Conservation (phyloP, 2,113 vertebrate species). For the Conger conger region DNA sequence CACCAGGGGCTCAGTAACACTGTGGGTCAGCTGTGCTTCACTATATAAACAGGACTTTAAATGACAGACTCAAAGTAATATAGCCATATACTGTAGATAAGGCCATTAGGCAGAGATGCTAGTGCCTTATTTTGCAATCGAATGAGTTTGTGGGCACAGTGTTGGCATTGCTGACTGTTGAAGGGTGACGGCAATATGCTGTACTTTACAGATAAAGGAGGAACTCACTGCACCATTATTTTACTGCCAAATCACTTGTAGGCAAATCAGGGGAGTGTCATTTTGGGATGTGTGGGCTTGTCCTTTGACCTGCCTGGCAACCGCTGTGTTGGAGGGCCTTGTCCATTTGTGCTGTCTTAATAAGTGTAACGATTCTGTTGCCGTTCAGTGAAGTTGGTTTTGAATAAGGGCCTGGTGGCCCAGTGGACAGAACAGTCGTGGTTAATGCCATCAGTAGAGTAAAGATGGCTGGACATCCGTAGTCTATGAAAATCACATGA, state of each 20-base stretch:
- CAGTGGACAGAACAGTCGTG: background rate
- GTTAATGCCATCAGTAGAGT: background rate
- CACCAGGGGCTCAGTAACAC: background rate
- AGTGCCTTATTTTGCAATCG: conserved; percentile 30
- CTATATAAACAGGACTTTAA: background rate
- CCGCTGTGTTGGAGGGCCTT: background rate
- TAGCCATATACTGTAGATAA: background rate
- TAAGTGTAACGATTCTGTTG: background rate
- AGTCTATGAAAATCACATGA: background rate
- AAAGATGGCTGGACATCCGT: background rate
- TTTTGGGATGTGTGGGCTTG: background rate
- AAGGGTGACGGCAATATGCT: background rate
- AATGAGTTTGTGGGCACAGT: conserved; percentile 24
- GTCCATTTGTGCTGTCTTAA: background rate
- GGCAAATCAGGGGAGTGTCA: conserved; percentile 22
- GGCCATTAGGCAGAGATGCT: background rate
- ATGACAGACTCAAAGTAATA: background rate
- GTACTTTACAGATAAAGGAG: background rate
- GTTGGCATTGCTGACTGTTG: background rate
- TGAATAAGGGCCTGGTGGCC: background rate
- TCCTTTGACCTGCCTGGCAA: background rate
- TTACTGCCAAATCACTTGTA: conserved; percentile 36
- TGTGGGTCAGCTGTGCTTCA: background rate
- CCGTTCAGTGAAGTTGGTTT: background rate
- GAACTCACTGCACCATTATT: conserved; percentile 11